Evolutionary conservation across 1,140 invertebrate species (phyloP).

Genomic region (Bicyclus anynana): DNA sequence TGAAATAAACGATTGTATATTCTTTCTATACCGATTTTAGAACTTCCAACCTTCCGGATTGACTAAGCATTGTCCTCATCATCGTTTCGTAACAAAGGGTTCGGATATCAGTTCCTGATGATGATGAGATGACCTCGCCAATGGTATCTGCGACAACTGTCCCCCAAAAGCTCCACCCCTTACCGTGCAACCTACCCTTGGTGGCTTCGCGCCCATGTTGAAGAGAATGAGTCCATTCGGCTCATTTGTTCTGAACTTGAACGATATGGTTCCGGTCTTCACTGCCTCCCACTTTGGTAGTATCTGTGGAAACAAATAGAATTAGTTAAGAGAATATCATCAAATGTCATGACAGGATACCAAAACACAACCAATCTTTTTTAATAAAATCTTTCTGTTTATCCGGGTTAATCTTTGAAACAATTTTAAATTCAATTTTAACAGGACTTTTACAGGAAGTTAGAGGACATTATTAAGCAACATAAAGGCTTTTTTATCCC

Average conservation of each 20-base stretch:
- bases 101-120: background rate
- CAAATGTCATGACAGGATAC: too few relatives aligned
- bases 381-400: too few relatives aligned
- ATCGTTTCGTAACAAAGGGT: background rate
- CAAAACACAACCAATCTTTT: too few relatives aligned
- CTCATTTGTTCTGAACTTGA: conserved; percentile 96
- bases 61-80: background rate
- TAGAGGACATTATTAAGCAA: too few relatives aligned
- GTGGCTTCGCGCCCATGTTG: conserved; percentile 88
- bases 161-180: conserved; percentile 76
- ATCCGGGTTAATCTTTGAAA: too few relatives aligned
- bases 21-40: background rate
- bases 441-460: too few relatives aligned
- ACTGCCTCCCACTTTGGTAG: conserved; percentile 92
- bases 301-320: conserved; percentile 77
- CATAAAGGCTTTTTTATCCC: too few relatives aligned
- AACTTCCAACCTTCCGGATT: background rate
- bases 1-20: too few relatives aligned
- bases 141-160: conserved; percentile 45
- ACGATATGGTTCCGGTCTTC: conserved; percentile 91
- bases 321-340: background rate
- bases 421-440: too few relatives aligned
- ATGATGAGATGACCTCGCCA: conserved; percentile 28
- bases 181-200: conserved; percentile 82
- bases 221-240: conserved; percentile 95